Evolutionary conservation across 2,888 invertebrate genomes (phyloP), one percentile per base, ranked within the genome.

Genomic region (Diplolepis rosae): DNA sequence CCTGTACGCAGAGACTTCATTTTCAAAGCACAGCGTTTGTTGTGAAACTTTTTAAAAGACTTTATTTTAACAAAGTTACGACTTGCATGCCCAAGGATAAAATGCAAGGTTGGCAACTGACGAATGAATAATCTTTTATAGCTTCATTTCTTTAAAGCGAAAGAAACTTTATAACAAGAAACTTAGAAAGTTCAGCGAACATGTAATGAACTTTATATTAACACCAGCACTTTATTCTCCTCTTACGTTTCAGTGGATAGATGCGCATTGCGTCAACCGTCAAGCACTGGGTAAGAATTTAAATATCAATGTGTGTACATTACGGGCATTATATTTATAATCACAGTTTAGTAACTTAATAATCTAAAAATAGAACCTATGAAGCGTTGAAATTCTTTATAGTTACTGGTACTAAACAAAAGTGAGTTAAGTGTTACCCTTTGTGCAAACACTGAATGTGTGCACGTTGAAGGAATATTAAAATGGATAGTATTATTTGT

Each of bases 121-220:
- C 30, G 52, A 52, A 52, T 52, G 52, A 30, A 52, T 52, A 52
- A 52, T 52, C 52, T 52, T 52, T 52, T 52, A 52, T 30, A 52
- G 52, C 52, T 56, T 56, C 56, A 56, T 56, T 56, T 56, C 56
- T 56, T 56, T 56, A n/a, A 56, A 13, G 35, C 6, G 56, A 13
- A 56, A 56, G 4, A 51, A 27, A 51, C 51, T 51, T 27, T 51
- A 27, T 51, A 18, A 22, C 11, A n/a, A 56, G 54, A 56, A 56
- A 56, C 54, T 56, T 56, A 11, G n/a, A 6, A 2, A 52, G 30
- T 15, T 54, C 30, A 54, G 54, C 32, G 18, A 30, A 30, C 35
- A 39, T 39, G 7, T 15, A 15, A n/a, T 42, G 42, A 42, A 42
- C 42, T 42, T n/a, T 15, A 39, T 39, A 42, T 42, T 42, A 42